Base-by-base conservation (phyloP, 1,140 invertebrate genomes). In the Drosophila malerkotliana region DNA sequence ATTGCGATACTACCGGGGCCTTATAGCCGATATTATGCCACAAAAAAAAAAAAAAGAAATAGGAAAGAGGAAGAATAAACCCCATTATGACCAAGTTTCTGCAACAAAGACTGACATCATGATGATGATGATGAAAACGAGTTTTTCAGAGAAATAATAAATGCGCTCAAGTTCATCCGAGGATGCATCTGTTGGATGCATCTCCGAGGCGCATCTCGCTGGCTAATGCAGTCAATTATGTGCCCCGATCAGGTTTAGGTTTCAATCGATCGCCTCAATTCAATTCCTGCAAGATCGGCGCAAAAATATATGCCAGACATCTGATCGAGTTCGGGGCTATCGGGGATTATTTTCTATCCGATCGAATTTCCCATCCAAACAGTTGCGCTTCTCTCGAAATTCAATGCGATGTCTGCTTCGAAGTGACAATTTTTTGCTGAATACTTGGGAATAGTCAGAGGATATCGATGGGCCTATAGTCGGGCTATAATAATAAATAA, bases 191-290 rank as follows among this genome's bases (percentile, higher is more conserved):
- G 66, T 51, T 21, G 21, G 21, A 18, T 49, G 63, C 28, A 45
- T 55, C 52, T 44, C 26, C 10, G 26, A 6, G 12, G 12, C n/a
- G 41, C 41, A 44, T 18, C 62, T 32, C 32, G 30, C 51, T 68
- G 63, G 67, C 44, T 49, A 69, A 69, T 69, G 63, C 66, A 69
- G 66, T 69, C 66, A 68, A 69, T 69, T 67, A 67, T 64, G 47
- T 28, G 47, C 18, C 63, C 48, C 28, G 64, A 66, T 64, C 63
- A 67, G 63, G 63, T 67, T 67, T 67, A 44, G 26, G 59, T 32
- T 64, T 37, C 45, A 45, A 44, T 21, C 18, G 18, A 18, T 18
- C 18, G 18, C 18, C 18, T 21, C 21, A 21, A 1, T 18, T 18
- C 18, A 1, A 21, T 21, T 21, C 21, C 21, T 21, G 21, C 21